Conservation (phyloP, 2,888 invertebrate genomes). For the Meiosimyza decipiens region DNA sequence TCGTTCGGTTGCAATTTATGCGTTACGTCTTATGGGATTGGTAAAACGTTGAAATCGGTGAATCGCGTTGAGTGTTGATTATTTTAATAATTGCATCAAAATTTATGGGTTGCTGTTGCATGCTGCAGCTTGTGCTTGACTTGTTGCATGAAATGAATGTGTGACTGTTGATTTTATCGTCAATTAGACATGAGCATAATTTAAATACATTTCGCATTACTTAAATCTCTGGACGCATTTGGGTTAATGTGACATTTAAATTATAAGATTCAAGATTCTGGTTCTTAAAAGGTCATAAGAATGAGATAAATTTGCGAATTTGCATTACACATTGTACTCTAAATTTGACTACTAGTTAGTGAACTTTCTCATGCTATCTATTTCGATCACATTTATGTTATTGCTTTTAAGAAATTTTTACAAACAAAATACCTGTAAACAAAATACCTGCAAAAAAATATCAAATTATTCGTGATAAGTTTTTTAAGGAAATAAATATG, state of each 20-base stretch:
- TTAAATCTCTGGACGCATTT: neutral
- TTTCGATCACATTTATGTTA: no score
- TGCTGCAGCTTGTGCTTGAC: neutral
- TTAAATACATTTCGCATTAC: constrained; percentile 20
- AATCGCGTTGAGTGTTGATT: constrained; percentile 19
- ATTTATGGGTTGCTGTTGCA: constrained; percentile 17
- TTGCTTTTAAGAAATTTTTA: no score
- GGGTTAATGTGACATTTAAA: constrained; percentile 22
- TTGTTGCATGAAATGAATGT: neutral
- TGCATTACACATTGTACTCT: no score
- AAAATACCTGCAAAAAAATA: no score
- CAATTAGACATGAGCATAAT: constrained; percentile 13
- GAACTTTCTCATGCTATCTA: no score
- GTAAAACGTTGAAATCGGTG: constrained; percentile 7
- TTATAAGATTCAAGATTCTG: neutral
- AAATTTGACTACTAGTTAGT: no score
- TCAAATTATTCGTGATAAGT: no score
- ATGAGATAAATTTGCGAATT: no score
- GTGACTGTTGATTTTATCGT: constrained; percentile 11
- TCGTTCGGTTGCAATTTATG: constrained; percentile 35
- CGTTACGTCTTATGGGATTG: constrained; percentile 13
- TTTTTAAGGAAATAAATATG: no score
- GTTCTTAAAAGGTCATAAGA: no score
- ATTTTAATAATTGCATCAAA: constrained; percentile 25
- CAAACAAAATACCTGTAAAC: no score